These are phyloP conservation scores for Cephonodes hylas DNA, from an alignment of 2,888 invertebrate species.

Conservation along the genomic window DNA sequence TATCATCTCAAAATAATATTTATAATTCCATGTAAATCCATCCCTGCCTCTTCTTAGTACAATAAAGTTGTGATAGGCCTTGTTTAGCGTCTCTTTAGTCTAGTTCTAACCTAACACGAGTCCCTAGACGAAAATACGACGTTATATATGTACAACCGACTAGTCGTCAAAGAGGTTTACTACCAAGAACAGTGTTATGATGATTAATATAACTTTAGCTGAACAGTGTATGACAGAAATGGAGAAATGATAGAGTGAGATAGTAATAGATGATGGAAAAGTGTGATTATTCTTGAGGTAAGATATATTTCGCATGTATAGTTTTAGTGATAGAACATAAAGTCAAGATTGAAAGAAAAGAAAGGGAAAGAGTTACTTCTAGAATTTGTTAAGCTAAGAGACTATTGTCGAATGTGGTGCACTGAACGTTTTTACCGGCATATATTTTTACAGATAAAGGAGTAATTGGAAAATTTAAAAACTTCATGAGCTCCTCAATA, in stretches of 20 bases:
- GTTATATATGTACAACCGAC: neutral
- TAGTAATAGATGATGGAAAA: neutral
- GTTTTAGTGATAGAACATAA: too few species aligned
- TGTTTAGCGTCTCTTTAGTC: conserved; percentile 18
- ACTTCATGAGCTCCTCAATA: too few species aligned
- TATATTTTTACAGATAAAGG: too few species aligned
- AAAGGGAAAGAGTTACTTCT: too few species aligned
- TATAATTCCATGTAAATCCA: neutral
- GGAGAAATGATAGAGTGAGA: neutral
- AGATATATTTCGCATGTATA: too few species aligned
- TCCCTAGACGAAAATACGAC: neutral
- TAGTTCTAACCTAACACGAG: neutral
- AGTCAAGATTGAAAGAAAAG: too few species aligned
- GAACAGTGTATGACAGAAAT: neutral
- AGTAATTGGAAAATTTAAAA: too few species aligned
- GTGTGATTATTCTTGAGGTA: too few species aligned
- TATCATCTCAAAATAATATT: too few species aligned
- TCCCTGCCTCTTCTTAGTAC: neutral
- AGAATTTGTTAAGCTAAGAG: too few species aligned
- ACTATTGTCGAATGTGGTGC: too few species aligned
- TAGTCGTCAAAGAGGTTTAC: neutral
- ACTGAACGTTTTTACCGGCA: too few species aligned
- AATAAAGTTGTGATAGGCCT: conserved; percentile 35
- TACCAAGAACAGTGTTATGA: neutral
- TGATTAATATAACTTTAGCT: neutral